Evolutionary conservation across 2,888 invertebrate genomes (phyloP), one percentile per base, ranked within the genome.

Genomic region (Camponotus fellah): DNA sequence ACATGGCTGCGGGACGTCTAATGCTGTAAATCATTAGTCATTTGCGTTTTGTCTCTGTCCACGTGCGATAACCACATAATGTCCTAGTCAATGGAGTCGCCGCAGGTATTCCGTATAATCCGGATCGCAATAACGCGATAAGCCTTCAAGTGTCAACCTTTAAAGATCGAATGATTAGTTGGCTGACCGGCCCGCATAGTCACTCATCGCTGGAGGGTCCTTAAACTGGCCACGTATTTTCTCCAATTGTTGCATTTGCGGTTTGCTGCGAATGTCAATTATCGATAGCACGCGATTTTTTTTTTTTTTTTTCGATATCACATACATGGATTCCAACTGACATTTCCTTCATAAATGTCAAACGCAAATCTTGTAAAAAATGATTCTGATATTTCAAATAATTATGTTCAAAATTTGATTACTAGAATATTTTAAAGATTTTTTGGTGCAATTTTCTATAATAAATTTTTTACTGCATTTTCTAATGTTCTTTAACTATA

Each of bases 91-190:
- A 69, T 69, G 46, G 58, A 60, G 46, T 26, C 34, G 43, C 10
- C 8, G 17, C 32, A 68, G 40, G 14, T 68, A 77, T 66, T 66
- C 43, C 66, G 43, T 26, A 66, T 43, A 66, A 66, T 66, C 66
- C 66, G 53, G 46, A 26, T 77, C 43, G 68, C 68, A 43, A 68
- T 40, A 56, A 64, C 17, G 77, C 66, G 37, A 56, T n/a, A 43
- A 56, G 56, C 53, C 32, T 58, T 58, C 77, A 43, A 58, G 56
- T 58, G 32, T 49, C 43, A 66, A 43, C 21, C 65, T 66, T 66
- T 66, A 58, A 32, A 68, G 43, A 43, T 10, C 68, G 77, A 68
- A 68, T 58, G 14, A 68, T 32, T 40, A 56, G 56, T 77, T 66
- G 43, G 68, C 68, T 77, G 68, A 56, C 43, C 68, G 17, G 43